Evolutionary conservation across 1,140 invertebrate genomes (phyloP), one percentile per base, ranked within the genome.

Genomic region (Apis cerana): DNA sequence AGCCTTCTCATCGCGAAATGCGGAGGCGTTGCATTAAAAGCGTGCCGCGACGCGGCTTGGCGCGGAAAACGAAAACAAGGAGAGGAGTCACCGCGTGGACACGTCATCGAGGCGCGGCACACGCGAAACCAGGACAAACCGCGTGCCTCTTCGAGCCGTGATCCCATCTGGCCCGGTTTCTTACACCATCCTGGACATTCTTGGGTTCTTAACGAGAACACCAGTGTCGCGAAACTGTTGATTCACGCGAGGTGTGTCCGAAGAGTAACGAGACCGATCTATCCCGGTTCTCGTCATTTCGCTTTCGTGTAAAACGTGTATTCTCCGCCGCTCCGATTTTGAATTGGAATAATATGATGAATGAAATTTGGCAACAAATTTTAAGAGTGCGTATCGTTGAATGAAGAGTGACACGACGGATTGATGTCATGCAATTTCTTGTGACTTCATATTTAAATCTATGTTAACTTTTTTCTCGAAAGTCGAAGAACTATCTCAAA

Each of bases 91-190:
- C 33, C 71, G 54, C 33, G 54, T 56, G 81, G 62, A 68, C 81
- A 81, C 80, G 84, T 86, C 85, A 87, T 83, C 85, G 65, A 86
- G 83, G 65, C 79, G 84, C 79, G 79, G 59, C 85, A 23, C 62
- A 76, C n/a, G 81, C 58, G 81, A 87, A 84, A 84, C 64, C 68
- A 23, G 72, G 74, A 86, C 72, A 62, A 52, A 7, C 21, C 50
- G 23, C 67, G 43, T 75, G 33, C 43, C 33, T 61, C 48, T n/a
- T 56, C n/a, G 64, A 33, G 52, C 62, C 58, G 54, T 48, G 65
- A 69, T 80, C 76, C 61, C 71, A 76, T 87, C 71, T 83, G 80
- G 50, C 68, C 71, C 43, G 74, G 75, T 83, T 87, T 58, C 48
- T 23, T 68, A 64, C 50, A 56, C 56, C 75, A 56, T 65, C 27